Evolutionary conservation across 2,888 invertebrate genomes (phyloP).

Genomic region (Lagria hirta): DNA sequence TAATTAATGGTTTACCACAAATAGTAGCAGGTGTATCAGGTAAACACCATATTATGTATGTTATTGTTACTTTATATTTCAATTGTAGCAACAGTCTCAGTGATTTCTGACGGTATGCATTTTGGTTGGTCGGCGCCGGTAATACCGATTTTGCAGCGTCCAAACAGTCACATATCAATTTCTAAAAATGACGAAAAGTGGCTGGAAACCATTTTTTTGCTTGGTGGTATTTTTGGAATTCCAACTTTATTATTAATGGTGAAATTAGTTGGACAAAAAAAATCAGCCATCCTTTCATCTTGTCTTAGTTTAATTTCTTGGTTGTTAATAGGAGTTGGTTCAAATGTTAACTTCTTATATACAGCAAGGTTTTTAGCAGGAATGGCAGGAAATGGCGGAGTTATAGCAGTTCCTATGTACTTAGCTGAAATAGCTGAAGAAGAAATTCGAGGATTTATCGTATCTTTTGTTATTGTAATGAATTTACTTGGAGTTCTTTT

Average conservation of each 20-base stretch:
- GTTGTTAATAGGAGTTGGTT: slow-evolving; percentile 25
- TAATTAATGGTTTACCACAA: too few species aligned
- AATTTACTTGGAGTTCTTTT: slow-evolving; percentile 29
- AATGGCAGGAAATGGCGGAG: slow-evolving; percentile 40
- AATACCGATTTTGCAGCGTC: slow-evolving; percentile 46
- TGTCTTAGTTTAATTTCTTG: slow-evolving; percentile 25
- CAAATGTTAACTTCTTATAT: slow-evolving; percentile 15
- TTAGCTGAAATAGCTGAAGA: slow-evolving; percentile 33
- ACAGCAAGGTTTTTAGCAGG: slow-evolving; percentile 12
- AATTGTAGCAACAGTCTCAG: slow-evolving; percentile 14
- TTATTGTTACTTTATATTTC: too few species aligned
- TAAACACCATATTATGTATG: too few species aligned
- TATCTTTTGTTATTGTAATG: slow-evolving; percentile 30
- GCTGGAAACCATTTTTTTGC: slow-evolving; percentile 25
- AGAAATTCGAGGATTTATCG: slow-evolving; percentile 31
- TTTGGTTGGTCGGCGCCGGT: slow-evolving; percentile 54
- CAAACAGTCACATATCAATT: slow-evolving; percentile 43
- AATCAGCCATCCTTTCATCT: slow-evolving; percentile 26
- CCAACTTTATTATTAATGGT: slow-evolving; percentile 31
- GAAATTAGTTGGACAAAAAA: slow-evolving; percentile 33
- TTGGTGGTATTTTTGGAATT: slow-evolving; percentile 28
- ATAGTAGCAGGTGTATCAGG: too few species aligned
- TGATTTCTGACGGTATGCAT: slow-evolving; percentile 38
- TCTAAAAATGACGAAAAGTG: slow-evolving; percentile 32
- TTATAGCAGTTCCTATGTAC: slow-evolving; percentile 25